phyloP scores from a whole-genome alignment of 2,797 vertebrate genomes.

The Chelmon rostratus region DNA sequence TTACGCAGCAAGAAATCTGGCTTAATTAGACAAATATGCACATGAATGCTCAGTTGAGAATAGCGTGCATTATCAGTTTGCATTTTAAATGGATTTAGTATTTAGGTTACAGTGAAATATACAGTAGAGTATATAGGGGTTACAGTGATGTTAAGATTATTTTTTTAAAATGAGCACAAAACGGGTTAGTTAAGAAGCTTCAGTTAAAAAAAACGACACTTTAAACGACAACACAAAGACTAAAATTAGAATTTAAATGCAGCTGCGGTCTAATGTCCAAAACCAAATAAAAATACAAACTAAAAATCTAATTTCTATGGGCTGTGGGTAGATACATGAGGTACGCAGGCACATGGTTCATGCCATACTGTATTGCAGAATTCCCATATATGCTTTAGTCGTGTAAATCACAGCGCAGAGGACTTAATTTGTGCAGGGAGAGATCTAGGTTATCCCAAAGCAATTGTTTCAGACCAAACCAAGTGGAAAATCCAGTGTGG shows the following conservation, averaged over 20 bases:
- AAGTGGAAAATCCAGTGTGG: constrained; percentile 81
- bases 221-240: background rate
- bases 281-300: background rate
- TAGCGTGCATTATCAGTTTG: too few species aligned
- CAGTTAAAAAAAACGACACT: background rate
- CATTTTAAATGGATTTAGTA: background rate
- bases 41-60: constrained; percentile 9
- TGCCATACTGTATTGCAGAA: constrained; percentile 3
- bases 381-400: constrained; percentile 31
- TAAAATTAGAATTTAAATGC: background rate
- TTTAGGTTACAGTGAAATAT: background rate
- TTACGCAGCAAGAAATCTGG: constrained; percentile 14
- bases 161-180: background rate
- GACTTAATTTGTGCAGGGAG: constrained; percentile 70
- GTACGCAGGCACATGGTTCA: background rate
- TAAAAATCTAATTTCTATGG: background rate
- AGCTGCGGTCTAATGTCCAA: background rate
- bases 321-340: background rate
- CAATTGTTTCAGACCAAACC: constrained; percentile 82
- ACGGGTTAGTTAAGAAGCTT: background rate
- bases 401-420: constrained; percentile 60
- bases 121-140: background rate
- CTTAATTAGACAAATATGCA: constrained; percentile 29
- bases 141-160: background rate
- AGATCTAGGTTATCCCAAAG: constrained; percentile 82